phyloP scores from a whole-genome alignment of 2,888 invertebrate species.

The Thyatira batis region DNA sequence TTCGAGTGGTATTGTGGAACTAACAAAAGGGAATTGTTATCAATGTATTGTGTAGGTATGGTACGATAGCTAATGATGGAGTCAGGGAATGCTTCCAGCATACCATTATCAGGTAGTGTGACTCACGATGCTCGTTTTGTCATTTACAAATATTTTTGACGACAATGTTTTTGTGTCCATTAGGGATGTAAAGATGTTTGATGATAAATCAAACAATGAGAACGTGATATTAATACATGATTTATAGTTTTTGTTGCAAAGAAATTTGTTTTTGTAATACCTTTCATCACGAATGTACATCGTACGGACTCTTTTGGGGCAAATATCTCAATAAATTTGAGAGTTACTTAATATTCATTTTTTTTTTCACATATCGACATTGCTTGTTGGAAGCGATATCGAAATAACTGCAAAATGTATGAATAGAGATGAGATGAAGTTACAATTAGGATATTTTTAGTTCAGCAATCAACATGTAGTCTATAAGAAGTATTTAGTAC shows the following conservation, averaged over 20 bases:
- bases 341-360: no score
- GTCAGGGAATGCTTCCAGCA: constrained; percentile 59
- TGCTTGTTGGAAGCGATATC: no score
- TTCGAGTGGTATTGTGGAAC: constrained; percentile 56
- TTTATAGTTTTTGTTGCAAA: background rate
- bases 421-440: no score
- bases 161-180: background rate
- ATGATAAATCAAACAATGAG: background rate
- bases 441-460: background rate
- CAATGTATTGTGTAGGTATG: constrained; percentile 70
- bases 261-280: no score
- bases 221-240: background rate
- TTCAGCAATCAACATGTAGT: background rate
- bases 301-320: no score
- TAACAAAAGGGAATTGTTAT: constrained; percentile 77
- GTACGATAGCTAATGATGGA: constrained; percentile 64
- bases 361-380: no score
- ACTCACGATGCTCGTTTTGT: constrained; percentile 43
- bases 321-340: no score
- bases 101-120: constrained; percentile 69
- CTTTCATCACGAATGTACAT: no score
- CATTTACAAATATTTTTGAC: constrained; percentile 20
- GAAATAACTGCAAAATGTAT: no score
- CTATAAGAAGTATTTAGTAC: background rate
- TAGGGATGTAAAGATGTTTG: background rate